Percentiles rank a stretch among this genome's conserved stretches.
These are phyloP conservation scores for Norana najaformis DNA, from an alignment of 2,888 invertebrate species.

Conservation along the genomic window DNA sequence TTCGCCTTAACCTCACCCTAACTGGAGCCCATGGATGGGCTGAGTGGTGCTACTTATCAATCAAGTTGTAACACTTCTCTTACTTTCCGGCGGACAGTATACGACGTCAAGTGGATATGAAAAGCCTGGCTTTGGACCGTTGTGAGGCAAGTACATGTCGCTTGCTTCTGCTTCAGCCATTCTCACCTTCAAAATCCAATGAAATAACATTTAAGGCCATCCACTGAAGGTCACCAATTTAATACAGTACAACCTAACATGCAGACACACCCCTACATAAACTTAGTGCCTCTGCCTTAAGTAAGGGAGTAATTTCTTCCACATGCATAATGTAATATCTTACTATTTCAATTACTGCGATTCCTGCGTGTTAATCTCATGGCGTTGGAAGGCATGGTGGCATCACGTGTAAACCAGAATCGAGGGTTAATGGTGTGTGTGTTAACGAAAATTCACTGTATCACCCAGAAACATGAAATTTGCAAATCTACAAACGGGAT, in stretches of 20 bases:
- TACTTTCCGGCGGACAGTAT: constrained; percentile 46
- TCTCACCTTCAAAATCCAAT: background rate
- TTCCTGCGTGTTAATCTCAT: too few species aligned
- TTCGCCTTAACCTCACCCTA: background rate
- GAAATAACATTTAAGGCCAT: background rate
- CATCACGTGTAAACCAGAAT: too few species aligned
- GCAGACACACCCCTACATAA: background rate
- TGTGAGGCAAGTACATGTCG: constrained; percentile 36
- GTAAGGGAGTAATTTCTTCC: too few species aligned
- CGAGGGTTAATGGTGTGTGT: too few species aligned
- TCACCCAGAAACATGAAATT: too few species aligned
- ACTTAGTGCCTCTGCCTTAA: too few species aligned
- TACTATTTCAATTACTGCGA: too few species aligned
- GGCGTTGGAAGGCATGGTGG: too few species aligned
- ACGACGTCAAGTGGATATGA: constrained; percentile 46
- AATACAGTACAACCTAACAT: background rate
- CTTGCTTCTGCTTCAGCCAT: constrained; percentile 37
- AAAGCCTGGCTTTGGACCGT: constrained; percentile 43
- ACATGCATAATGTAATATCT: too few species aligned
- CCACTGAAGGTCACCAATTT: background rate
- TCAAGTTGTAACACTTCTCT: constrained; percentile 27
- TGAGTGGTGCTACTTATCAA: background rate
- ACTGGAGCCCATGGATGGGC: background rate
- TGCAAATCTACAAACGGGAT: too few species aligned
- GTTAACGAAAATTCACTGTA: too few species aligned